A percentile compares a stretch with the other conserved stretches of the same genome.
phyloP scores from a whole-genome alignment of 2,888 invertebrate genomes.

The Campaea margaritaria region DNA sequence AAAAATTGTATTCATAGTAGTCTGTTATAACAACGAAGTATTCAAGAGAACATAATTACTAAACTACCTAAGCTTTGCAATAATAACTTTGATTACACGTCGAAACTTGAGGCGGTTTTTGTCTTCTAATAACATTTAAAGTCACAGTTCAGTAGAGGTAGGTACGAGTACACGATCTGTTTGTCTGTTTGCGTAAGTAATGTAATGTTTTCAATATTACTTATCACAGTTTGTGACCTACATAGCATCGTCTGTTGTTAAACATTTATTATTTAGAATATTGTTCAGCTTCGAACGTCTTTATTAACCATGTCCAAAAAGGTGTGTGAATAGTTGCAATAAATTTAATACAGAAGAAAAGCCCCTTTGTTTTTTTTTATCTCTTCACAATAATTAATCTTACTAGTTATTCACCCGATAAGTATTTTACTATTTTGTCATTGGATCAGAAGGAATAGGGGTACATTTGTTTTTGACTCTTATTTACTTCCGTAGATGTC shows the following conservation, averaged over 20 bases:
- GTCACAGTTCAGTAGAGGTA: conserved; percentile 2
- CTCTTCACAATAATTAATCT: background rate
- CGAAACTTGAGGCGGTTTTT: conserved; percentile 10
- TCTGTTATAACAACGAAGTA: conserved; percentile 55
- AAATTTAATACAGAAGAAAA: conserved; percentile 83
- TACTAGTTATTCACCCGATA: background rate
- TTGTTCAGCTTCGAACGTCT: conserved; percentile 71
- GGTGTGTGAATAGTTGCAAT: conserved; percentile 87
- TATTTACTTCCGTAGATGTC: too few species aligned
- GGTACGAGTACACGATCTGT: background rate
- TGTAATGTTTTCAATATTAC: conserved; percentile 6
- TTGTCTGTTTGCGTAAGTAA: conserved; percentile 10
- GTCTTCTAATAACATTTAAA: conserved; percentile 1
- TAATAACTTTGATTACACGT: conserved; percentile 10
- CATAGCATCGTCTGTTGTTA: conserved; percentile 19
- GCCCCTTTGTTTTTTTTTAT: conserved; percentile 53
- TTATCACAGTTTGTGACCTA: conserved; percentile 10
- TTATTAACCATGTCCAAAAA: conserved; percentile 75
- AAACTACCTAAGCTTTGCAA: conserved; percentile 11
- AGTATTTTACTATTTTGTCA: background rate
- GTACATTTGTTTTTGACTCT: too few species aligned
- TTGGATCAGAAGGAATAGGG: background rate
- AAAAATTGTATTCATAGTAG: conserved; percentile 61
- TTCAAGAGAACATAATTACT: conserved; percentile 11
- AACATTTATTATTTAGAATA: conserved; percentile 54